Percentiles rank a stretch among this genome's conserved stretches.
phyloP scores from a whole-genome alignment of 2,113 vertebrate species.

The Martes martes region DNA sequence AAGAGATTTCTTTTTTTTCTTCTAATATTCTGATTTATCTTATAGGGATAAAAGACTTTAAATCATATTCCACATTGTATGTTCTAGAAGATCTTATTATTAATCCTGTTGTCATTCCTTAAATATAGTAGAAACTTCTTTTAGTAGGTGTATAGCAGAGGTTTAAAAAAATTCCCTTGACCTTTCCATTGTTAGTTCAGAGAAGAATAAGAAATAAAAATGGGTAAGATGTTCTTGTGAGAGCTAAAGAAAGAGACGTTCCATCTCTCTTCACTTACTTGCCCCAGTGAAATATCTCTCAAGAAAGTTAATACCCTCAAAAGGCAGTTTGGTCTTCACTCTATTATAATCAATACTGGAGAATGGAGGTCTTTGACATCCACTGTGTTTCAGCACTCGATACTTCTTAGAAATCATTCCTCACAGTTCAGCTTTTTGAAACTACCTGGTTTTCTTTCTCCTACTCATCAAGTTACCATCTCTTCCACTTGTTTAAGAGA shows the following conservation, averaged over 20 bases:
- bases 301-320: not conserved
- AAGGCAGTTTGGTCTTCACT: not conserved
- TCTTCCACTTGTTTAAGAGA: not conserved
- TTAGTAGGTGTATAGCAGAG: not conserved
- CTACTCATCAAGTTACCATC: not conserved
- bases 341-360: not conserved
- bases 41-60: not conserved
- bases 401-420: not conserved
- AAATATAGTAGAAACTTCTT: slow-evolving; percentile 6
- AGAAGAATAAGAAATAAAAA: slow-evolving; percentile 33
- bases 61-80: not conserved
- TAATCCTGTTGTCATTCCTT: not conserved
- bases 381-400: not conserved
- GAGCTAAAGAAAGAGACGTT: not conserved
- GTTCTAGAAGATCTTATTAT: not conserved
- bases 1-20: not conserved
- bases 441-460: not conserved
- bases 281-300: not conserved
- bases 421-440: not conserved
- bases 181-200: slow-evolving; percentile 44
- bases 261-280: not conserved
- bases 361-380: not conserved
- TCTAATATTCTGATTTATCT: not conserved
- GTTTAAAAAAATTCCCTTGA: not conserved
- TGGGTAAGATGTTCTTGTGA: not conserved